phyloP scores from a whole-genome alignment of 2,888 invertebrate genomes.

The Sialis fuliginosa region DNA sequence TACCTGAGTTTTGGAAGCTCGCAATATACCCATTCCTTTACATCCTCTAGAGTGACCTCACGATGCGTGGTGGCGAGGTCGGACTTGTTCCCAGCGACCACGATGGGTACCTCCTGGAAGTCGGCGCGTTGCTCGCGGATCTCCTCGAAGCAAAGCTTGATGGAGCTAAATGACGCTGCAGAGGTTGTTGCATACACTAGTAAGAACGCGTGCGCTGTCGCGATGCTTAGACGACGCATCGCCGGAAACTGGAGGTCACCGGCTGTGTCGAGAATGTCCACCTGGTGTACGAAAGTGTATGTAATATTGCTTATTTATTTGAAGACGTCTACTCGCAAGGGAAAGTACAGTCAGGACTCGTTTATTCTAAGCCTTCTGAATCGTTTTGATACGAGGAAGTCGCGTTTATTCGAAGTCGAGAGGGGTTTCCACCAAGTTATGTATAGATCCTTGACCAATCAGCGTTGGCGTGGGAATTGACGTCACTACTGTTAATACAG shows the following conservation, averaged over 20 bases:
- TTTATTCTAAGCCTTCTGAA: too few relatives aligned
- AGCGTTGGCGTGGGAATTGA: too few relatives aligned
- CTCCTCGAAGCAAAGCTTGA: slow-evolving; percentile 63
- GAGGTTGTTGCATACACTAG: slow-evolving; percentile 70
- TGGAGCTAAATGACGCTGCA: slow-evolving; percentile 49
- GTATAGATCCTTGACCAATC: too few relatives aligned
- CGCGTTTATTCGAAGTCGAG: too few relatives aligned
- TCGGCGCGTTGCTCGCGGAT: slow-evolving; percentile 65
- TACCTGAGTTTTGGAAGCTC: slow-evolving; percentile 54
- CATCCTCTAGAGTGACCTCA: slow-evolving; percentile 60
- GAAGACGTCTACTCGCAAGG: too few relatives aligned
- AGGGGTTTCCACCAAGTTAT: too few relatives aligned
- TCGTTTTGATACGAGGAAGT: too few relatives aligned
- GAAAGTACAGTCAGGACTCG: too few relatives aligned
- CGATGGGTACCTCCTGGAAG: slow-evolving; percentile 62
- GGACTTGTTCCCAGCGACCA: slow-evolving; percentile 72
- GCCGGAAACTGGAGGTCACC: slow-evolving; percentile 82
- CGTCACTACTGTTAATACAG: too few relatives aligned
- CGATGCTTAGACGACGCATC: slow-evolving; percentile 72
- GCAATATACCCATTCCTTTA: slow-evolving; percentile 64
- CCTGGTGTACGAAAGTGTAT: slow-evolving; percentile 14
- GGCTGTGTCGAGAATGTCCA: slow-evolving; percentile 66
- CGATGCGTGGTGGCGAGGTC: slow-evolving; percentile 54
- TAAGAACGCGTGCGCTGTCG: slow-evolving; percentile 75
- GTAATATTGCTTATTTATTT: too few relatives aligned